Conservation (phyloP, 2,113 vertebrate species). For the cat (Felis catus) region F.catus_Fca126_mat1.0 CM031424.1:3105001-3105500, state of each 20-base stretch:
- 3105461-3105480: neutral
- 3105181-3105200: neutral
- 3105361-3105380: neutral
- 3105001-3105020: accelerated
- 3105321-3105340: accelerated
- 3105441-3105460: accelerated
- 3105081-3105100: neutral
- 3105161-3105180: accelerated
- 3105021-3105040: accelerated
- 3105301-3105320: neutral
- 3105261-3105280: accelerated
- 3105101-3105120: neutral
- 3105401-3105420: neutral
- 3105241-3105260: accelerated
- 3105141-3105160: neutral
- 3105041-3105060: accelerated
- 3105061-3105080: neutral
- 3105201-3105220: neutral
- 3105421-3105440: neutral
- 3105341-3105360: neutral
- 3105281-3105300: neutral
- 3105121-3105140: neutral
- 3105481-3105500: accelerated
- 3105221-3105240: neutral
- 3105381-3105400: too few species aligned